Percentiles rank a stretch among this genome's conserved stretches.
phyloP scores from a whole-genome alignment of 2,113 vertebrate genomes.

The Bostrychus sinensis region DNA sequence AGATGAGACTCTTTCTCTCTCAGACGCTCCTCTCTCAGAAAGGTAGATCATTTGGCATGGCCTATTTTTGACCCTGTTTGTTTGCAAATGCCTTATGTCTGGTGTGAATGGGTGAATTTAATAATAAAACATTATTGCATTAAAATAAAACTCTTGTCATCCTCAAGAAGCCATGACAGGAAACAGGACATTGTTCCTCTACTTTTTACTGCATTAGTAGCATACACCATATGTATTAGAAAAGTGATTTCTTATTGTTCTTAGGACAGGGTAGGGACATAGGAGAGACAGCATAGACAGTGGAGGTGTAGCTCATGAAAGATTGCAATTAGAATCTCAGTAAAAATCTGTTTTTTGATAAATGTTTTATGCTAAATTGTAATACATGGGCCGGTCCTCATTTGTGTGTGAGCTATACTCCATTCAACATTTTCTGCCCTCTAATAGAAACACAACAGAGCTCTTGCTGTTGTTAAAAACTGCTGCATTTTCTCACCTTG shows the following conservation, averaged over 20 bases:
- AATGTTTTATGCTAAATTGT: too few species aligned
- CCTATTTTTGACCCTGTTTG: not conserved
- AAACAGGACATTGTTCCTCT: too few species aligned
- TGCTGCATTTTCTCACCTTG: not conserved
- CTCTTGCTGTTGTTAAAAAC: not conserved
- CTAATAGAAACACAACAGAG: not conserved
- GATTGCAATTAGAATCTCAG: too few species aligned
- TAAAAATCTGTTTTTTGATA: too few species aligned
- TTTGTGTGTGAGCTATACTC: not conserved
- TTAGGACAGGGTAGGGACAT: too few species aligned
- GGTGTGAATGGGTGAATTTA: not conserved
- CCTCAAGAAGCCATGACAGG: not conserved
- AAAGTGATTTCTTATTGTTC: too few species aligned
- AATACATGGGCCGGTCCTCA: too few species aligned
- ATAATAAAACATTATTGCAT: not conserved
- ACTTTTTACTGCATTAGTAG: too few species aligned
- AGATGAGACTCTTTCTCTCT: constrained; percentile 60
- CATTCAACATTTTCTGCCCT: not conserved
- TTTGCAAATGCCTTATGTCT: not conserved
- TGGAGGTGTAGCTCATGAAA: too few species aligned
- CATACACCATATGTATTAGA: too few species aligned
- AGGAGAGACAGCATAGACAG: too few species aligned
- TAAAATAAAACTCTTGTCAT: not conserved
- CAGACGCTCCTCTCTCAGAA: constrained; percentile 73
- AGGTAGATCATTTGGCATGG: constrained; percentile 79